phyloP scores from a whole-genome alignment of 2,888 invertebrate genomes.

The Drosophila sordidula region DNA sequence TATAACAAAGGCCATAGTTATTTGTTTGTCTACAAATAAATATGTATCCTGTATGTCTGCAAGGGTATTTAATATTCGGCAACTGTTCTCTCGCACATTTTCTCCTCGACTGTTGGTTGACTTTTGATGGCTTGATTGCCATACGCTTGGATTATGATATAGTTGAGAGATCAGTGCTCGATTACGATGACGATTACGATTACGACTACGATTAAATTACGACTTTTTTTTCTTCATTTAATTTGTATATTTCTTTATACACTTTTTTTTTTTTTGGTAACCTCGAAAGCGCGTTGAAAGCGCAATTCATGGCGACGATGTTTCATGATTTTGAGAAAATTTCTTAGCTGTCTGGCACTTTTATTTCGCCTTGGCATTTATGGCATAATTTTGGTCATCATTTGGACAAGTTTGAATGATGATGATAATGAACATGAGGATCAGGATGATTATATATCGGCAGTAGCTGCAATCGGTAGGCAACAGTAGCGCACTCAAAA shows the following conservation, averaged over 20 bases:
- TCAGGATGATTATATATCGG: slow-evolving; percentile 23
- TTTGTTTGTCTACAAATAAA: too few relatives aligned
- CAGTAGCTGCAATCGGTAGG: slow-evolving; percentile 9
- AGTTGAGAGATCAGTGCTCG: slow-evolving; percentile 44
- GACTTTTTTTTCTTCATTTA: slow-evolving; percentile 3
- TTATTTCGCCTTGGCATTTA: slow-evolving; percentile 75
- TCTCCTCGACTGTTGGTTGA: neutral
- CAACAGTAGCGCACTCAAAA: slow-evolving; percentile 37
- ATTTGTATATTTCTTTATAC: neutral
- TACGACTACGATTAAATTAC: slow-evolving; percentile 41
- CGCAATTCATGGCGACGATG: slow-evolving; percentile 15
- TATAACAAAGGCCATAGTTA: neutral
- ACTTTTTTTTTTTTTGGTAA: slow-evolving; percentile 7
- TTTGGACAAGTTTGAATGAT: slow-evolving; percentile 25
- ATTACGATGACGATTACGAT: slow-evolving; percentile 42
- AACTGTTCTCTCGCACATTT: neutral
- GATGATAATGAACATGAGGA: slow-evolving; percentile 31
- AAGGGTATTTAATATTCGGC: neutral
- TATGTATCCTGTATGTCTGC: neutral
- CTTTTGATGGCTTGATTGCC: slow-evolving; percentile 76
- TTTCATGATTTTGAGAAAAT: slow-evolving; percentile 15
- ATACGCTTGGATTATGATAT: slow-evolving; percentile 66
- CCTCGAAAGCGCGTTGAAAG: slow-evolving; percentile 61
- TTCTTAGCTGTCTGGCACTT: slow-evolving; percentile 33
- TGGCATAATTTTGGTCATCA: slow-evolving; percentile 69